These are phyloP conservation scores for Lycaon pictus DNA, from an alignment of 2,113 vertebrate species.

Conservation along the genomic window DNA sequence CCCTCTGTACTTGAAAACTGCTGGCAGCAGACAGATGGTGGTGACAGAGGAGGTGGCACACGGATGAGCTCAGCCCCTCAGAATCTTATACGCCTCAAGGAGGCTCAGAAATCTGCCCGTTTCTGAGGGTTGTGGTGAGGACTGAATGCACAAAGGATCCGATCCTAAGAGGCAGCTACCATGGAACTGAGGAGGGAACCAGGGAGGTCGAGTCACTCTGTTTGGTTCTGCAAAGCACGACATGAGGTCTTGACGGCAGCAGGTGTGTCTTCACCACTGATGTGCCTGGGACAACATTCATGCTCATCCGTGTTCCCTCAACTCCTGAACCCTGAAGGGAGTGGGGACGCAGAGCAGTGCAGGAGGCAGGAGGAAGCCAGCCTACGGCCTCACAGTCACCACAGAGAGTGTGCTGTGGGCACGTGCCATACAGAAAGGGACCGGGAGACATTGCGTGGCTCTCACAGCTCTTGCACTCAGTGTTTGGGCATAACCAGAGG, in stretches of 20 bases:
- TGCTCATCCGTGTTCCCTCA: background rate
- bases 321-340: background rate
- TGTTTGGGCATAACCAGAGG: no score
- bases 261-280: rapidly evolving
- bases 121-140: background rate
- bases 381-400: background rate
- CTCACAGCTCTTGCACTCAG: rapidly evolving
- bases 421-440: background rate
- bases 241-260: rapidly evolving
- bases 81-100: rapidly evolving
- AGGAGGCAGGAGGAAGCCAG: background rate
- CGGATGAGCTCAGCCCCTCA: background rate
- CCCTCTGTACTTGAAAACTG: rapidly evolving
- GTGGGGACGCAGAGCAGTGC: background rate
- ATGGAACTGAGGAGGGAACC: background rate
- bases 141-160: rapidly evolving
- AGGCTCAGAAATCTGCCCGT: rapidly evolving
- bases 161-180: background rate
- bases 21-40: background rate
- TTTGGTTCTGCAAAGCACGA: rapidly evolving
- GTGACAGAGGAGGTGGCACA: background rate
- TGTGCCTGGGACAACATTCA: no score
- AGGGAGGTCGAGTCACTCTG: rapidly evolving
- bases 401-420: rapidly evolving
- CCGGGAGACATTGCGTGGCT: background rate